Conservation (phyloP, 2,113 vertebrate genomes). For the Pituophis catenifer region DNA sequence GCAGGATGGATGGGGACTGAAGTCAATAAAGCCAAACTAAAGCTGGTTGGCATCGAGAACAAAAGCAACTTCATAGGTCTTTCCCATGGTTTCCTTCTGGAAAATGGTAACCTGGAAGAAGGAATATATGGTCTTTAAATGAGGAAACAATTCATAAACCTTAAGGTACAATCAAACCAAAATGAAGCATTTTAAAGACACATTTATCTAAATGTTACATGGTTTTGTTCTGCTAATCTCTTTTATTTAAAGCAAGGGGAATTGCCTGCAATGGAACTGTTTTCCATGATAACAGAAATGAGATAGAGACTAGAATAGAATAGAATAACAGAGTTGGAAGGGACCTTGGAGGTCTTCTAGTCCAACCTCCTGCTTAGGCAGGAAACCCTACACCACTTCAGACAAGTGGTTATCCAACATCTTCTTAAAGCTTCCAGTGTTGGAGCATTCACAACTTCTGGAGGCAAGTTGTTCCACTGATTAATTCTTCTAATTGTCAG, state of each 20-base stretch:
- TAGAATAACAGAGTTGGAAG: too few species aligned
- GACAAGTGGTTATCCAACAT: too few species aligned
- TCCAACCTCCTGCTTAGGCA: too few species aligned
- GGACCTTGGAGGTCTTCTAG: too few species aligned
- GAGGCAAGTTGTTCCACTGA: too few species aligned
- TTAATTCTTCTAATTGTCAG: too few species aligned
- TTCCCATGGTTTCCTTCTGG: constrained; percentile 10
- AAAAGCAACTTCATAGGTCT: background rate
- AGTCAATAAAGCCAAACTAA: constrained; percentile 42
- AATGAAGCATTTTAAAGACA: background rate
- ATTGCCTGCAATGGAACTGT: background rate
- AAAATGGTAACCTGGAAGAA: background rate
- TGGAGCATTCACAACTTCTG: too few species aligned
- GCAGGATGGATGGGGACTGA: constrained; percentile 39
- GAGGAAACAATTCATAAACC: background rate
- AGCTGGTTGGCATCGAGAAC: constrained; percentile 30
- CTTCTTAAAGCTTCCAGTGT: too few species aligned
- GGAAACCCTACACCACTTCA: too few species aligned
- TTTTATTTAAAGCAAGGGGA: background rate
- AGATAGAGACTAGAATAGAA: background rate
- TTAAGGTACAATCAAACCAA: background rate
- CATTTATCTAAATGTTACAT: background rate
- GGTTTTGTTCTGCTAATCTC: background rate
- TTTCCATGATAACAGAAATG: background rate
- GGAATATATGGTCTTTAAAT: constrained; percentile 11